Evolutionary conservation across 2,113 vertebrate genomes (phyloP).

Genomic region (Cricetomys ansorgei): DNA sequence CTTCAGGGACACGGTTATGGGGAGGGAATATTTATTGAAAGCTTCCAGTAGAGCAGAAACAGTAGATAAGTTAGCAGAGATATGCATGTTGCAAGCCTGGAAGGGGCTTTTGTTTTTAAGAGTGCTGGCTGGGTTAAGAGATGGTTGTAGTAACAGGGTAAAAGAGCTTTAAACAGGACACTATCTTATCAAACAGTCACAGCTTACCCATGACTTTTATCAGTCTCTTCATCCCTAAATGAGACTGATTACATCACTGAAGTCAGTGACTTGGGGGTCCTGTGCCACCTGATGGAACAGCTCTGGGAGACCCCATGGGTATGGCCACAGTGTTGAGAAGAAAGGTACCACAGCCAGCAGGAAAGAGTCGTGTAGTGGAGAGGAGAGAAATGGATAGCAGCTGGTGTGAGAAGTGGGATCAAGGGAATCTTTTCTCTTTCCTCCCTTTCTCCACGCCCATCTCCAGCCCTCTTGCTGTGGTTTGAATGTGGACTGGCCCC

Average conservation of each 20-base stretch:
- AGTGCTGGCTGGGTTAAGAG: conserved; percentile 5
- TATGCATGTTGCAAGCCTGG: not conserved
- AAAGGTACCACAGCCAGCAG: not conserved
- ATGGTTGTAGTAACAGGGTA: not conserved
- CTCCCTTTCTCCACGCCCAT: not conserved
- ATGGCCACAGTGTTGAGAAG: not conserved
- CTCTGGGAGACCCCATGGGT: not conserved
- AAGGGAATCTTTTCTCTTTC: not conserved
- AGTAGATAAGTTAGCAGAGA: not conserved
- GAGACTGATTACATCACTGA: not conserved
- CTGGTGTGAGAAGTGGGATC: not conserved
- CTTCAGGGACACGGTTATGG: not conserved
- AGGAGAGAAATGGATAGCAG: not conserved
- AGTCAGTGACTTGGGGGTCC: not conserved
- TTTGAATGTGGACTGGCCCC: not conserved
- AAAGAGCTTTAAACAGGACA: not conserved
- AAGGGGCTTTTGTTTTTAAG: not conserved
- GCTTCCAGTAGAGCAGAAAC: not conserved
- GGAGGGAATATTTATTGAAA: conserved; percentile 3
- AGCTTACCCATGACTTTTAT: not conserved
- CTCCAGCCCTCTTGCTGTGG: not conserved
- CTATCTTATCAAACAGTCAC: not conserved
- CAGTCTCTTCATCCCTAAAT: not conserved
- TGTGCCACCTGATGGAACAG: not conserved
- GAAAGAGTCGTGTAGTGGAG: not conserved